phyloP scores from a whole-genome alignment of 2,888 invertebrate genomes.

The Strigamia crassipes region DNA sequence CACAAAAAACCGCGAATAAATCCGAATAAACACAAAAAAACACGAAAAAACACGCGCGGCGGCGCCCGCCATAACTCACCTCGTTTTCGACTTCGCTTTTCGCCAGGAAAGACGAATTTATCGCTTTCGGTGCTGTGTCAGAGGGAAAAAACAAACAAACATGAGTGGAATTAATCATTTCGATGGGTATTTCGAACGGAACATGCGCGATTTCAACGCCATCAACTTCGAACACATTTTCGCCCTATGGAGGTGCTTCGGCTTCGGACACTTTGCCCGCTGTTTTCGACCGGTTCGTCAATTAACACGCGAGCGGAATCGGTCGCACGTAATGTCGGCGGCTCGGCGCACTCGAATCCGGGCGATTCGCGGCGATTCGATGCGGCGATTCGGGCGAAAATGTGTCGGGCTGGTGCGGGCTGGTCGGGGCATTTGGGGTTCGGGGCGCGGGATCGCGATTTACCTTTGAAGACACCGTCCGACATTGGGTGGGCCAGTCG shows the following conservation, averaged over 20 bases:
- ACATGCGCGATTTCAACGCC: background rate
- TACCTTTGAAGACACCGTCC: slow-evolving; percentile 47
- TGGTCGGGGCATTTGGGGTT: no score
- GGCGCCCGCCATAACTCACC: background rate
- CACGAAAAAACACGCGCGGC: background rate
- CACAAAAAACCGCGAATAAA: background rate
- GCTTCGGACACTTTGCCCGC: background rate
- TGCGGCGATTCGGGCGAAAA: no score
- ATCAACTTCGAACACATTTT: background rate
- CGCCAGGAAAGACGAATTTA: slow-evolving; percentile 2
- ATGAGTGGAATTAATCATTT: no score
- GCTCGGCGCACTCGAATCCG: background rate
- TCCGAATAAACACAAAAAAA: background rate
- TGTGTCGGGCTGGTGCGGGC: background rate
- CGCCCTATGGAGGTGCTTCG: background rate
- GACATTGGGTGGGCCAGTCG: background rate
- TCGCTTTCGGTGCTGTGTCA: slow-evolving; percentile 38
- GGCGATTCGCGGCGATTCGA: no score
- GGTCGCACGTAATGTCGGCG: background rate
- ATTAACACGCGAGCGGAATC: background rate
- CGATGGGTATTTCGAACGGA: no score
- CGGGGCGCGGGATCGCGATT: no score
- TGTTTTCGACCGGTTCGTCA: background rate
- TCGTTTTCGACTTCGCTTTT: background rate
- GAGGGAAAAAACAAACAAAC: background rate